Conservation (phyloP, 2,797 vertebrate species). For the Dromococcyx pavoninus region DNA sequence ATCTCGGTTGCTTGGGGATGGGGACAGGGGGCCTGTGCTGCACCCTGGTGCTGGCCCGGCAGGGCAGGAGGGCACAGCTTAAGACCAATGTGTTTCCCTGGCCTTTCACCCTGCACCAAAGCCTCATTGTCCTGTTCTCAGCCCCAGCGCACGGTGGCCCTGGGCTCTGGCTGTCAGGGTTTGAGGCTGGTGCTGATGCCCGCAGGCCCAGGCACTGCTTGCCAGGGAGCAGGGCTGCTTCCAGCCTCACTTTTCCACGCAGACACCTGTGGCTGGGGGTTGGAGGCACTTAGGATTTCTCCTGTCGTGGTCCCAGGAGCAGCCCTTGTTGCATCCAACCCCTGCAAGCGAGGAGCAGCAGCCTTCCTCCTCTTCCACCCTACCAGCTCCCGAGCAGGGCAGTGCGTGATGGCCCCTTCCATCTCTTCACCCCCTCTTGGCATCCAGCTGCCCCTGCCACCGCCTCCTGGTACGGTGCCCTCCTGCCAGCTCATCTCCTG, state of each 20-base stretch:
- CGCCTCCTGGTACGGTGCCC: not conserved
- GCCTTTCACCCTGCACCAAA: not conserved
- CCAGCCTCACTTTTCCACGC: not conserved
- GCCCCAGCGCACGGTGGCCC: rapidly evolving
- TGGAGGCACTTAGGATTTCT: not conserved
- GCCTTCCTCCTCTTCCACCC: not conserved
- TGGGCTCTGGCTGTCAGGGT: rapidly evolving
- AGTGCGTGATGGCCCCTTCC: not conserved
- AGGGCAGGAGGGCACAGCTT: not conserved
- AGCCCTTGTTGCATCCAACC: not conserved
- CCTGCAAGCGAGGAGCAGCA: not conserved
- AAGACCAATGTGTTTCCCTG: not conserved
- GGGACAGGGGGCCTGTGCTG: not conserved
- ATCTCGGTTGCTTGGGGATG: not conserved
- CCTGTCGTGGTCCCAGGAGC: not conserved
- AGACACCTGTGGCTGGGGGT: not conserved
- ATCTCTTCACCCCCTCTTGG: not conserved
- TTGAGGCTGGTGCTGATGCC: not conserved
- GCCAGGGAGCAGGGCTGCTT: not conserved
- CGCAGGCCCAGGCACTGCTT: not conserved
- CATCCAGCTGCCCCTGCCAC: not conserved
- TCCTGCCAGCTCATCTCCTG: not conserved
- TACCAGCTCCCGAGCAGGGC: not conserved
- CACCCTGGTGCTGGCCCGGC: not conserved
- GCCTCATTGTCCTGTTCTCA: not conserved